These are phyloP conservation scores for Naso thynnoides DNA, from an alignment of 2,797 vertebrate species.

Conservation along the genomic window DNA sequence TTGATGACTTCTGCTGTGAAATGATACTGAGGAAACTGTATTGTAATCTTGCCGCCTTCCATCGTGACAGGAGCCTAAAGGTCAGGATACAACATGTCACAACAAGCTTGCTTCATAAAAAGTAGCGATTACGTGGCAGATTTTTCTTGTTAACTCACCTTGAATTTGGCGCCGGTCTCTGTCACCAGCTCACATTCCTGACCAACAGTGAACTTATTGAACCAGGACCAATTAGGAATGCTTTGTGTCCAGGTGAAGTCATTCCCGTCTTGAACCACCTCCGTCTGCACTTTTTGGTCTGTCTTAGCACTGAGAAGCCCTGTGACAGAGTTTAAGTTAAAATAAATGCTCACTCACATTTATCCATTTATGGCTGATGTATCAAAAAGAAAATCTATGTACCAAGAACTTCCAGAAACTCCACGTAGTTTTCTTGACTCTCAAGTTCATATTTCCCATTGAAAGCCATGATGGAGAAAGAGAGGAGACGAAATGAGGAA, in stretches of 20 bases:
- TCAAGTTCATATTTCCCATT: conserved; percentile 91
- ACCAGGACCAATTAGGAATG: conserved; percentile 84
- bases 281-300: conserved; percentile 87
- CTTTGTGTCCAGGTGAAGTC: conserved; percentile 90
- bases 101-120: neutral
- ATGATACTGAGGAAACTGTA: conserved; percentile 88
- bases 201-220: conserved; percentile 87
- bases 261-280: conserved; percentile 90
- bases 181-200: conserved; percentile 89
- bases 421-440: conserved; percentile 91
- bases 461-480: conserved; percentile 86
- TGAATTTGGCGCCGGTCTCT: conserved; percentile 87
- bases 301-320: conserved; percentile 85
- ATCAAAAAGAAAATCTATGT: conserved; percentile 8
- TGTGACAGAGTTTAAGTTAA: conserved; percentile 36
- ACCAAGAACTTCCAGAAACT: conserved; percentile 91
- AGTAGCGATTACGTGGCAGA: neutral
- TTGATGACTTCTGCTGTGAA: conserved; percentile 87
- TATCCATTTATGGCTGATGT: neutral
- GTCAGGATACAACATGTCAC: conserved; percentile 24
- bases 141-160: conserved; percentile 77
- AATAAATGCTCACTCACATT: neutral
- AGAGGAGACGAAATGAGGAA: conserved; percentile 13
- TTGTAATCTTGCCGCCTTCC: conserved; percentile 84
- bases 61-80: conserved; percentile 85